Evolutionary conservation across 2,888 invertebrate species (phyloP).

Genomic region (Aphidius colemani): DNA sequence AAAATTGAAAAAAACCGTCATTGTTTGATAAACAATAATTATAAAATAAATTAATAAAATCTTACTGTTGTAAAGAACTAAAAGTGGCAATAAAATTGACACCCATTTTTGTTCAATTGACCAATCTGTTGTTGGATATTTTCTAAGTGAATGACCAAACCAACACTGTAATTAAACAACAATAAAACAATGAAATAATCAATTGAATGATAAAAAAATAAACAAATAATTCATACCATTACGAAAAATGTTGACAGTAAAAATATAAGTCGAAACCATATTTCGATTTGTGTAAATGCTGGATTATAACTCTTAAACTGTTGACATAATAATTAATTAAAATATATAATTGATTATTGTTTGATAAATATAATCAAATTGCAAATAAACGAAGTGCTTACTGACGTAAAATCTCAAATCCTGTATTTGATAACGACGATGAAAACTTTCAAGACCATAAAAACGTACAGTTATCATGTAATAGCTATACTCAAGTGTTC

Average conservation of each 20-base stretch:
- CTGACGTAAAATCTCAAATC: conserved; percentile 86
- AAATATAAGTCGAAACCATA: conserved; percentile 96
- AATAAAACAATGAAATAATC: conserved; percentile 27
- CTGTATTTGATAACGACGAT: conserved; percentile 81
- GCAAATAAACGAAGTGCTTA: conserved; percentile 47
- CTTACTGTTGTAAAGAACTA: conserved; percentile 91
- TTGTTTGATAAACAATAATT: conserved; percentile 1
- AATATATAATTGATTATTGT: not conserved
- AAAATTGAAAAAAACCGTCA: conserved; percentile 42
- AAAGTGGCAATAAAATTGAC: conserved; percentile 80
- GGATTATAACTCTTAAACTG: conserved; percentile 97
- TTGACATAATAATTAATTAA: conserved; percentile 51
- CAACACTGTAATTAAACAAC: conserved; percentile 80
- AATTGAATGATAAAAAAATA: conserved; percentile 3
- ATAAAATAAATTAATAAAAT: conserved; percentile 31
- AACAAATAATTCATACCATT: conserved; percentile 70
- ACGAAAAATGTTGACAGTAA: conserved; percentile 83
- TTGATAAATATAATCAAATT: conserved; percentile 5
- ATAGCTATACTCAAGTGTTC: conserved; percentile 85
- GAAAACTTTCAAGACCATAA: conserved; percentile 82
- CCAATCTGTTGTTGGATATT: conserved; percentile 90
- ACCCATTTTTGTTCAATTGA: conserved; percentile 98
- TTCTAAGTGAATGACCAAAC: conserved; percentile 87
- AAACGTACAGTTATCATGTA: conserved; percentile 86
- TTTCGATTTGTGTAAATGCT: conserved; percentile 94